Evolutionary conservation across 2,113 vertebrate species (phyloP).

Genomic region (Monarcha castaneiventris): DNA sequence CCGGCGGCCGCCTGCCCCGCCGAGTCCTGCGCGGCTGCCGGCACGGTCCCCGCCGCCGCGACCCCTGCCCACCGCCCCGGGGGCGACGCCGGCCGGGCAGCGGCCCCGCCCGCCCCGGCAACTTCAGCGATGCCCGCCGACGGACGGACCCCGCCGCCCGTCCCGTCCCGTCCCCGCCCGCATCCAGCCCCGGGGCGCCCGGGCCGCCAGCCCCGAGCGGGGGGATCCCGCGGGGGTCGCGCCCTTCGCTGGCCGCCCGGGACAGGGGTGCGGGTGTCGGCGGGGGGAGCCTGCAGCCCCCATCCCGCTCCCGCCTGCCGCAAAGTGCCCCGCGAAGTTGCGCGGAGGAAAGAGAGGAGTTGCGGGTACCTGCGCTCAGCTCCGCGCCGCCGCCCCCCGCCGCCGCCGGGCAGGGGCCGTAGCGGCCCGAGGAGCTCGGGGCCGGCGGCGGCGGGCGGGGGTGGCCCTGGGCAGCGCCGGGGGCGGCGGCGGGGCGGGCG

Average conservation of each 20-base stretch:
- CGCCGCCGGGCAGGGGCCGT: constrained; percentile 66
- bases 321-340: constrained; percentile 9
- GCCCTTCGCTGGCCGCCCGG: background rate
- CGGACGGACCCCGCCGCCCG: background rate
- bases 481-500: constrained; percentile 61
- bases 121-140: background rate
- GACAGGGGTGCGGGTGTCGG: too few relatives aligned
- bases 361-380: constrained; percentile 85
- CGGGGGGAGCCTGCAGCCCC: background rate
- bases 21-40: background rate
- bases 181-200: too few relatives aligned
- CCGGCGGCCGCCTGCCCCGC: background rate
- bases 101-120: background rate
- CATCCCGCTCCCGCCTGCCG: background rate
- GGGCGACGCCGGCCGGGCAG: too few relatives aligned
- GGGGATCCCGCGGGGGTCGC: too few relatives aligned
- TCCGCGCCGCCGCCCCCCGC: constrained; percentile 67
- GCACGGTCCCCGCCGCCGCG: background rate
- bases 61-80: too few relatives aligned
- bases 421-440: constrained; percentile 65
- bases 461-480: background rate
- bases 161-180: background rate
- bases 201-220: background rate
- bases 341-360: constrained; percentile 1
- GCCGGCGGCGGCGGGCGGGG: constrained; percentile 48